phyloP scores from a whole-genome alignment of 2,888 invertebrate species.

The Heliconius hortense region DNA sequence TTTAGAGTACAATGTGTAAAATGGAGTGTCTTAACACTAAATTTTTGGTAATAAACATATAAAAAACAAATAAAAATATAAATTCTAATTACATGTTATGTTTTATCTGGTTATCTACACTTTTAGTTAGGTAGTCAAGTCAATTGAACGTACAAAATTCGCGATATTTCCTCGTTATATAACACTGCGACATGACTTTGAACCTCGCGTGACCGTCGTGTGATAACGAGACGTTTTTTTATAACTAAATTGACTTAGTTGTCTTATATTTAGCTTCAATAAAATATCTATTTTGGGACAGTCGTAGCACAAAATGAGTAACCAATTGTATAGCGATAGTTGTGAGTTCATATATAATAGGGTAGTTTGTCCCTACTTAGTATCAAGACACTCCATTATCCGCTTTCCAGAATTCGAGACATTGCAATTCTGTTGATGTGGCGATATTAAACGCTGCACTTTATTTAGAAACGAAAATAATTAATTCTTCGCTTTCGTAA shows the following conservation, averaged over 20 bases:
- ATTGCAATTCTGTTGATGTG: not conserved
- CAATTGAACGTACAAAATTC: not conserved
- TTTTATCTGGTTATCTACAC: not conserved
- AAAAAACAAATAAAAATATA: no score
- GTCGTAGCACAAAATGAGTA: not conserved
- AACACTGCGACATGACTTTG: not conserved
- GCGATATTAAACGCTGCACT: not conserved
- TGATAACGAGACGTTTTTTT: not conserved
- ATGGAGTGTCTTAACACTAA: no score
- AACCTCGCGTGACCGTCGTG: not conserved
- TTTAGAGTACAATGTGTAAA: no score
- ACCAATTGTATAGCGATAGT: no score
- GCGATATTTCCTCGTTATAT: slow-evolving; percentile 6
- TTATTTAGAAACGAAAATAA: not conserved
- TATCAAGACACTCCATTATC: no score
- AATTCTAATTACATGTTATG: no score
- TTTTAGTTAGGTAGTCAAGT: not conserved
- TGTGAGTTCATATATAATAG: no score
- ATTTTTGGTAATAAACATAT: no score
- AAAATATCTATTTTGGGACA: not conserved
- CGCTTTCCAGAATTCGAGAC: not conserved
- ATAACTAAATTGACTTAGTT: not conserved
- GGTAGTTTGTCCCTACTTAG: no score
- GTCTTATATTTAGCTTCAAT: not conserved
- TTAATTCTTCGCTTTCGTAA: not conserved